These are phyloP conservation scores for Neomicropteryx cornuta DNA, from an alignment of 1,140 invertebrate genomes.

Conservation along the genomic window DNA sequence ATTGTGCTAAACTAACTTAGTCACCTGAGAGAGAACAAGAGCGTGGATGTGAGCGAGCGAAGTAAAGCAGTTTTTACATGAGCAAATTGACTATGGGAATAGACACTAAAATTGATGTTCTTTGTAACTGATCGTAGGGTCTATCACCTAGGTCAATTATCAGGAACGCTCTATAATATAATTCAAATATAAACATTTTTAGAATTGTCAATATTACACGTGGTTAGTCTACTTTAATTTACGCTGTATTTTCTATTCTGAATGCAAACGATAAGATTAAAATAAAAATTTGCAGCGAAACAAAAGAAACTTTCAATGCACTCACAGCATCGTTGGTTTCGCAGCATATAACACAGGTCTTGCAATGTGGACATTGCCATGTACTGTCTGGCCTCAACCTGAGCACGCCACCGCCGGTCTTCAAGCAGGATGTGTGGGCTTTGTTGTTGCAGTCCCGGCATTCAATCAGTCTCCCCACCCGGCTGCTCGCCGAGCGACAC, in stretches of 20 bases:
- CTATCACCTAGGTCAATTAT: no score
- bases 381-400: constrained; percentile 52
- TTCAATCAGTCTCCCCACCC: constrained; percentile 56
- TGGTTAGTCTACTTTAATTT: not conserved
- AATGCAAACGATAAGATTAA: not conserved
- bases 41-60: no score
- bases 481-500: constrained; percentile 40
- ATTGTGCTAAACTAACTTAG: no score
- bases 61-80: no score
- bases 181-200: constrained; percentile 10
- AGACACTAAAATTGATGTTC: no score
- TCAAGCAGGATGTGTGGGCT: constrained; percentile 57
- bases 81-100: no score
- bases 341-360: constrained; percentile 56
- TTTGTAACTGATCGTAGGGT: no score
- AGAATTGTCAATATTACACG: constrained; percentile 9
- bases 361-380: constrained; percentile 64
- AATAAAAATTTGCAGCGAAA: not conserved
- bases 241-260: no score
- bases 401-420: constrained; percentile 49
- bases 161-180: no score
- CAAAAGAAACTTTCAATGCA: constrained; percentile 15
- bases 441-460: constrained; percentile 72
- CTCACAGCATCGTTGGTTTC: constrained; percentile 60
- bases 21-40: no score